Conservation (phyloP, 2,888 invertebrate genomes). For the Caenorhabditis parvicauda region DNA sequence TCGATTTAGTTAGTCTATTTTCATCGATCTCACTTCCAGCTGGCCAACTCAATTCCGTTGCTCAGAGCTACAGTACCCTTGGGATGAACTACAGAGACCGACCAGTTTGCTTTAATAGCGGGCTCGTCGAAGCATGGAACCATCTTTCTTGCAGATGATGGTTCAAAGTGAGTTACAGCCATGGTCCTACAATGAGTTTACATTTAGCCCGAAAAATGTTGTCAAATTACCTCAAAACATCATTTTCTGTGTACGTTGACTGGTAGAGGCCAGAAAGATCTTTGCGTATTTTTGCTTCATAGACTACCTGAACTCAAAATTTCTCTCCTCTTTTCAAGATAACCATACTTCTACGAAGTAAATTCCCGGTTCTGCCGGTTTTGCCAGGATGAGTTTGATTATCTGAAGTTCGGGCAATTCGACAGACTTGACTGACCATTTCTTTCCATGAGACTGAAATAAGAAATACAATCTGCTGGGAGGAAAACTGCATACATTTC, state of each 20-base stretch:
- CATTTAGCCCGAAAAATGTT: background rate
- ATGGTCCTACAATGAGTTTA: slow-evolving; percentile 16
- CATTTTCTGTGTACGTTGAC: background rate
- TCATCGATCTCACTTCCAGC: background rate
- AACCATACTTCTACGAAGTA: slow-evolving; percentile 32
- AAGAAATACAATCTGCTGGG: background rate
- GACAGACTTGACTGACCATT: too few relatives aligned
- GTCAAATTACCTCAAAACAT: background rate
- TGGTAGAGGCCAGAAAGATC: slow-evolving; percentile 39
- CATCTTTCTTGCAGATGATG: slow-evolving; percentile 50
- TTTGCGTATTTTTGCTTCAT: slow-evolving; percentile 36
- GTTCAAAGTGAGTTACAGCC: slow-evolving; percentile 53
- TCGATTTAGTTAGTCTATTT: background rate
- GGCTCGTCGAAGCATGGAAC: slow-evolving; percentile 58
- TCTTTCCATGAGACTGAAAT: background rate
- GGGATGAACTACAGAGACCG: slow-evolving; percentile 18
- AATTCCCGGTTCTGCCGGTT: too few relatives aligned
- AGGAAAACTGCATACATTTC: too few relatives aligned
- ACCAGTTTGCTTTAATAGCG: slow-evolving; percentile 15
- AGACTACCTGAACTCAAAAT: slow-evolving; percentile 36
- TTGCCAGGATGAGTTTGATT: slow-evolving; percentile 43
- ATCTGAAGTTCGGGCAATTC: slow-evolving; percentile 44
- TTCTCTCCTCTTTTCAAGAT: too few relatives aligned
- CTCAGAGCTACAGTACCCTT: slow-evolving; percentile 12
- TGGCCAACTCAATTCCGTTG: slow-evolving; percentile 14